Evolutionary conservation across 1,140 invertebrate genomes (phyloP), one percentile per base, ranked within the genome.

Genomic region (Amphibalanus amphitrite): DNA sequence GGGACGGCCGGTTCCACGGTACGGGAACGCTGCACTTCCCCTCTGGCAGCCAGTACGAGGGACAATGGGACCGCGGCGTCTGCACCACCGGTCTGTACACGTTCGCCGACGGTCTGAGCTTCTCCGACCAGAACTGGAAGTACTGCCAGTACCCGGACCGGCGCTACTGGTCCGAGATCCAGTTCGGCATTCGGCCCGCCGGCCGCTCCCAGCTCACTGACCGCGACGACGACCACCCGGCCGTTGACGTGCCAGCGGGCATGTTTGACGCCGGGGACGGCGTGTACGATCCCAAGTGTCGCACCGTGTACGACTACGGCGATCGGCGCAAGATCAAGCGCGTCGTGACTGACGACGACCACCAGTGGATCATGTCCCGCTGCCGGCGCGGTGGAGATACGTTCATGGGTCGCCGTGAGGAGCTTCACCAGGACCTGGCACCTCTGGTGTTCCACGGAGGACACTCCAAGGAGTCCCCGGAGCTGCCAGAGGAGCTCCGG

Each of bases 1-100:
- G n/a, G 1, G 65, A 67, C n/a, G 65, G 65, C 65, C 65, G 65
- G 10, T 67, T 67, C 65, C 65, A 67, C 28, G 65, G 65, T 26
- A 67, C n/a, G 26, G 65, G 65, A 10, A 67, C 65, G 3, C 65
- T 67, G 17, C n/a, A 15, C 65, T 28, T 67, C n/a, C 1, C 23
- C 65, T 10, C 4, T 26, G 65, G 26, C 65, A 25, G 65, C 65
- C 26, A 28, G 26, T 67, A 67, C 65, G 28, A 67, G 28, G 65
- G 26, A 10, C n/a, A 67, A 10, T 67, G 65, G 65, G 10, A 67
- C n/a, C 15, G 28, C 15, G 65, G 65, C n/a, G 28, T 26, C 65
- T 67, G 65, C 28, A 17, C 28, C 15, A 28, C 3, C n/a, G 65
- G 65, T 26, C n/a, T 26, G 26, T 67, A 67, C 65, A 67, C 65